These are phyloP conservation scores for Sarotherodon lohbergeri DNA, from an alignment of 2,113 vertebrate species.

Conservation along the genomic window DNA sequence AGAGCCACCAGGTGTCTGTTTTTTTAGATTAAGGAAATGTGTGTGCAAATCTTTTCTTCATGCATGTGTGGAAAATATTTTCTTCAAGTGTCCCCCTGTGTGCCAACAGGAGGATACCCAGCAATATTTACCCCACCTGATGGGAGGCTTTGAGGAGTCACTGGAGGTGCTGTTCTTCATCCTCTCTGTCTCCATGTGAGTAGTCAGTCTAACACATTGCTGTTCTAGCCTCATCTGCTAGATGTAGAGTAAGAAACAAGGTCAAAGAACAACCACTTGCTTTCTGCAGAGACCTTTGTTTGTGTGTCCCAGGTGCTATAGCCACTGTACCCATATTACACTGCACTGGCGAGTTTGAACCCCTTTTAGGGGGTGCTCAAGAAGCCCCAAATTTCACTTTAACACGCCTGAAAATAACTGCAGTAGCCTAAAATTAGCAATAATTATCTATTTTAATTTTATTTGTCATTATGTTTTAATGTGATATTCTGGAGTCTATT, in stretches of 20 bases:
- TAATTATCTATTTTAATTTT: neutral
- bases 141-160: constrained; percentile 19
- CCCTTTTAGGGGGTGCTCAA: neutral
- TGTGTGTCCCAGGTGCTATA: neutral
- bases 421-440: neutral
- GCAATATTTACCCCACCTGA: constrained; percentile 37
- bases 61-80: neutral
- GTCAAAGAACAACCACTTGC: neutral
- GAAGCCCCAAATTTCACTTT: neutral
- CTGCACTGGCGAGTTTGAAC: neutral
- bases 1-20: neutral
- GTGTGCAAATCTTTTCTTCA: neutral
- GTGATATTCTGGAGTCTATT: neutral
- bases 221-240: neutral
- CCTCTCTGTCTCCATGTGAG: constrained; percentile 6
- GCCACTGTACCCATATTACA: neutral
- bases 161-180: neutral
- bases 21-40: neutral
- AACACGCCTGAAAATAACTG: neutral
- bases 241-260: neutral
- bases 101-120: constrained; percentile 21
- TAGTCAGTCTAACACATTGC: neutral
- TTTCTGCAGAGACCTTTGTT: neutral
- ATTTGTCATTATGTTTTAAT: neutral
- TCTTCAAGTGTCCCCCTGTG: neutral